These are phyloP conservation scores for Nicator chloris DNA, from an alignment of 2,113 vertebrate genomes.

Conservation along the genomic window DNA sequence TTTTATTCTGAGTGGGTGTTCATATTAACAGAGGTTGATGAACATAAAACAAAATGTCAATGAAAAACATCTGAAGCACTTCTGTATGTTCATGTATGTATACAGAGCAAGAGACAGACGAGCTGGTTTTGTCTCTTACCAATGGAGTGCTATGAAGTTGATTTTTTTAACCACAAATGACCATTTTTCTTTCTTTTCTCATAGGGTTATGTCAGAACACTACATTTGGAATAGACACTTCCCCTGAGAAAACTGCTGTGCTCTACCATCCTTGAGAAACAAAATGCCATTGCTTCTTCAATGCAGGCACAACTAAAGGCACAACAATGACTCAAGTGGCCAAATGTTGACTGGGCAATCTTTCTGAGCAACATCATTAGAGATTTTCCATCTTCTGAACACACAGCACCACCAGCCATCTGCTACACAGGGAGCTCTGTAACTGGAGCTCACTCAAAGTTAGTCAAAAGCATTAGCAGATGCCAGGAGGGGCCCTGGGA, in stretches of 20 bases:
- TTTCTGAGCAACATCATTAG: background rate
- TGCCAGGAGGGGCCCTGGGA: background rate
- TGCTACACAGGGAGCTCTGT: background rate
- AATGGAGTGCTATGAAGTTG: background rate
- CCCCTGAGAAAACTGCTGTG: background rate
- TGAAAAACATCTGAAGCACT: background rate
- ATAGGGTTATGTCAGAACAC: background rate
- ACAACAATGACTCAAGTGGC: background rate
- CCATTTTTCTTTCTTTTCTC: background rate
- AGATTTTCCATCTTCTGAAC: background rate
- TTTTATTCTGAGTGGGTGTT: background rate
- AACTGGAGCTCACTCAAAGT: background rate
- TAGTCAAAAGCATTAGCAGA: background rate
- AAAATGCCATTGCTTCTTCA: background rate
- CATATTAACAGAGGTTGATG: background rate
- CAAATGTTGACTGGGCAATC: background rate
- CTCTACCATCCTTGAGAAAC: background rate
- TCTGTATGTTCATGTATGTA: background rate
- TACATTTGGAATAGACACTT: background rate
- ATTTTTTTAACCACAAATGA: background rate
- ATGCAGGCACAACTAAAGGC: background rate
- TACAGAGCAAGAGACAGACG: background rate
- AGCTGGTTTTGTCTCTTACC: background rate
- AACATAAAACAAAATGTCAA: background rate
- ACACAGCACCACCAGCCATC: background rate